phyloP scores from a whole-genome alignment of 2,888 invertebrate species.

The Cheilosia scutellata region DNA sequence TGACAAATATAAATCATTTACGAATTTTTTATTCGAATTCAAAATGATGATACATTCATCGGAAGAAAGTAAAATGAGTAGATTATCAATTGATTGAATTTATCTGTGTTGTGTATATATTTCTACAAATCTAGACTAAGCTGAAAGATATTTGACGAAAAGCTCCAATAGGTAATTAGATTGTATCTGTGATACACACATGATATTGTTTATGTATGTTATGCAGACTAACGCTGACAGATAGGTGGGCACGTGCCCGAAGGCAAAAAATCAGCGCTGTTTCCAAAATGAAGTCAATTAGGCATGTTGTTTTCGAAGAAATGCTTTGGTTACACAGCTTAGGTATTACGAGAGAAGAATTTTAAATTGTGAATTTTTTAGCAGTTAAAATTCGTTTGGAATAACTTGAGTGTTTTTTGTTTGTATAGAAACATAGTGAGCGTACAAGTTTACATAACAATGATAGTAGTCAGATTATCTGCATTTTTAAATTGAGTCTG shows the following conservation, averaged over 20 bases:
- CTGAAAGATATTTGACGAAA: conserved; percentile 8
- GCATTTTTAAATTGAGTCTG: neutral
- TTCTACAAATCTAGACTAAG: neutral
- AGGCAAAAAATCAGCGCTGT: conserved; percentile 37
- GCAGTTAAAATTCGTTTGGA: conserved; percentile 53
- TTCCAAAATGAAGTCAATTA: conserved; percentile 56
- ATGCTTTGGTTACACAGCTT: conserved; percentile 36
- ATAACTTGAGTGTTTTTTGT: conserved; percentile 41
- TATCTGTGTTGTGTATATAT: neutral
- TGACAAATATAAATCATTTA: conserved; percentile 44
- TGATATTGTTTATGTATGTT: neutral
- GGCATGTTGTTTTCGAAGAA: conserved; percentile 29
- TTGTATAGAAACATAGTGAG: conserved; percentile 20
- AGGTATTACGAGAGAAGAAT: conserved; percentile 59
- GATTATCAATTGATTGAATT: conserved; percentile 29
- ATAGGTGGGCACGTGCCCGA: conserved; percentile 46
- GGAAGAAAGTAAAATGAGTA: conserved; percentile 54
- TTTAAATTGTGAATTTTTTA: conserved; percentile 44
- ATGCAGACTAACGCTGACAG: neutral
- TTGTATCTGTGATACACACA: neutral
- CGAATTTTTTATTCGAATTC: conserved; percentile 44
- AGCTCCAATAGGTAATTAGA: conserved; percentile 17
- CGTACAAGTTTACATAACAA: conserved; percentile 50
- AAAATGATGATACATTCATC: conserved; percentile 46
- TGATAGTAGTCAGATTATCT: neutral